Percentiles rank a stretch among this genome's conserved stretches.
These are phyloP conservation scores for Ceratotherium simum DNA, from an alignment of 2,113 vertebrate species.

Conservation along the genomic window DNA sequence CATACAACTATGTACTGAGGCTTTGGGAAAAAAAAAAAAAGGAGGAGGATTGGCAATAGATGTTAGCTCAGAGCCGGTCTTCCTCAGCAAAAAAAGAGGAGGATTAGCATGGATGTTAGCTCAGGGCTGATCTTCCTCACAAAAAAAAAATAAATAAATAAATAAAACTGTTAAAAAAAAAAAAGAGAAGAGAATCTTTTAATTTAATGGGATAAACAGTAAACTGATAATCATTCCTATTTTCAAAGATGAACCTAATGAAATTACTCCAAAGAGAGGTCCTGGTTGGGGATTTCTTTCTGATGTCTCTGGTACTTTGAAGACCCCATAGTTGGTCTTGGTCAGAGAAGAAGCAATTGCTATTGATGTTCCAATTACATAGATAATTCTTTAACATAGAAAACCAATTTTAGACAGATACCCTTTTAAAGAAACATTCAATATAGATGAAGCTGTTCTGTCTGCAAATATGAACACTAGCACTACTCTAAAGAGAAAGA, in stretches of 20 bases:
- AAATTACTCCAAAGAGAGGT: slow-evolving; percentile 1
- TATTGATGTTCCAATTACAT: background rate
- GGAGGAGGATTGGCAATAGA: no score
- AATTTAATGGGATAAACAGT: background rate
- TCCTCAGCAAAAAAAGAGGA: no score
- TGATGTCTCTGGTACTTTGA: background rate
- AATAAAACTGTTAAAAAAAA: no score
- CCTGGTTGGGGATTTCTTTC: background rate
- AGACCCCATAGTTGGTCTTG: background rate
- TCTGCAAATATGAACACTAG: background rate
- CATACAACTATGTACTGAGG: no score
- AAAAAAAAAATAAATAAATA: no score
- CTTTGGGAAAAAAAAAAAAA: no score
- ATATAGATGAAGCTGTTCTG: background rate
- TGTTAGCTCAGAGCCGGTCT: no score
- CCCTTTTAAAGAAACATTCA: slow-evolving; percentile 23
- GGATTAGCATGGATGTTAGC: no score
- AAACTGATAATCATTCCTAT: background rate
- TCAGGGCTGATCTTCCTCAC: no score
- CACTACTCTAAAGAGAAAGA: background rate
- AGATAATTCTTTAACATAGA: background rate
- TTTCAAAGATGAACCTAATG: slow-evolving; percentile 39
- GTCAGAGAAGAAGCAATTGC: background rate
- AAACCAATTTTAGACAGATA: slow-evolving; percentile 8
- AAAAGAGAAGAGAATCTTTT: background rate